phyloP scores from a whole-genome alignment of 2,888 invertebrate species.

The Napeogenes sylphis region DNA sequence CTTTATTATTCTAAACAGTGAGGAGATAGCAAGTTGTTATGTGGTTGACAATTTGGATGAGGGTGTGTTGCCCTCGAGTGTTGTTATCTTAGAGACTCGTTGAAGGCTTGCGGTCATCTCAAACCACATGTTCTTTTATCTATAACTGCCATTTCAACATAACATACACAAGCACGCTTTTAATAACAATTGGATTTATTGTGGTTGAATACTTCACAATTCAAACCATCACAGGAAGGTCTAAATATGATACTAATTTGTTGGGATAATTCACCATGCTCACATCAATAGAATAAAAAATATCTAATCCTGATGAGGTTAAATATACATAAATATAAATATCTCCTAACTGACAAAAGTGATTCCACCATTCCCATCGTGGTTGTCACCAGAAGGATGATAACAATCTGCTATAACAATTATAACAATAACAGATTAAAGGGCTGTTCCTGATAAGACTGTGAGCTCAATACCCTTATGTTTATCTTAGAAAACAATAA shows the following conservation, averaged over 20 bases:
- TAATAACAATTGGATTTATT: no score
- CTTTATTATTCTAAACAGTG: constrained; percentile 31
- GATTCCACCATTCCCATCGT: no score
- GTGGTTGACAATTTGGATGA: constrained; percentile 29
- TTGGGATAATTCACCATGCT: no score
- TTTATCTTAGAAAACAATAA: constrained; percentile 6
- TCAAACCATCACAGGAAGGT: no score
- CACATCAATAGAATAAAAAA: no score
- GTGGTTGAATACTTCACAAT: no score
- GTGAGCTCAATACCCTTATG: neutral
- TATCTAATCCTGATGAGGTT: no score
- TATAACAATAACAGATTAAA: constrained; percentile 3
- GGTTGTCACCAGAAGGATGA: neutral
- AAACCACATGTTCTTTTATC: constrained; percentile 2
- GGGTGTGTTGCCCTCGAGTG: constrained; percentile 20
- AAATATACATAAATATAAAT: no score
- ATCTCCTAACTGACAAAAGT: no score
- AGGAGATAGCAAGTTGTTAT: constrained; percentile 26
- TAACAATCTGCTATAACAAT: neutral
- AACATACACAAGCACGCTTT: no score
- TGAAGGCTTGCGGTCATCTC: constrained; percentile 5
- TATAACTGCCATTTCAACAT: neutral
- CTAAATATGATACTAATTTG: no score
- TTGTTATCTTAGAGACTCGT: constrained; percentile 12
- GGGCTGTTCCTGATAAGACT: constrained; percentile 8